Conservation (phyloP, 2,797 vertebrate genomes). For the Aselliscus stoliczkanus region DNA sequence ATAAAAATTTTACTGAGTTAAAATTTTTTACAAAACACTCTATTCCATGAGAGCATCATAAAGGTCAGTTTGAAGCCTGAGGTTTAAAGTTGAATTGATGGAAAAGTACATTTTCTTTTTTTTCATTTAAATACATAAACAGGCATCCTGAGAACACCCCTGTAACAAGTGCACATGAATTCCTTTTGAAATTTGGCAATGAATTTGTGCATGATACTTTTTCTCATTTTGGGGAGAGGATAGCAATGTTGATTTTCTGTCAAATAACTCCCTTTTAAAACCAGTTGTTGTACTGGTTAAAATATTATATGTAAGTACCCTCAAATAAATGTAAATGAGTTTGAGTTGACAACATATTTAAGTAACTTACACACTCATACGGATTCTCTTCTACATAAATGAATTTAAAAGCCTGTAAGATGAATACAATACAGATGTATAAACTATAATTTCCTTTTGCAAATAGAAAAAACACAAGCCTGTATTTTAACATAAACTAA, state of each 20-base stretch:
- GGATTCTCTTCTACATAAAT: not conserved
- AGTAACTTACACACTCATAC: not conserved
- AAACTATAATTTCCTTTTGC: not conserved
- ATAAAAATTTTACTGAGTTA: conserved; percentile 49
- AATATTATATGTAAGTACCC: not conserved
- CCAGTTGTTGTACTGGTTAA: not conserved
- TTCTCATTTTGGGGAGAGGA: not conserved
- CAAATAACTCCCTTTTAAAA: not conserved
- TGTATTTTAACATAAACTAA: not conserved
- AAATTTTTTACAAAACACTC: not conserved
- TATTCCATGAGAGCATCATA: not conserved
- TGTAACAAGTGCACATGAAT: not conserved
- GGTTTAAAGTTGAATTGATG: not conserved
- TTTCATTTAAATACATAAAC: not conserved
- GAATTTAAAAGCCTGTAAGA: not conserved
- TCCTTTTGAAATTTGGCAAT: not conserved
- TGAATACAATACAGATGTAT: not conserved
- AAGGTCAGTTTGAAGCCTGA: conserved; percentile 26
- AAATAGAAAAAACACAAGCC: not conserved
- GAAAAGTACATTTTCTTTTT: not conserved
- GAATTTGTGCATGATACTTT: not conserved
- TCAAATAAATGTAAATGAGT: not conserved
- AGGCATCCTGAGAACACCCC: not conserved
- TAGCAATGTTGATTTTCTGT: not conserved
- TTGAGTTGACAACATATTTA: not conserved